phyloP scores from a whole-genome alignment of 2,888 invertebrate genomes.

The Thysanoteuthis rhombus region DNA sequence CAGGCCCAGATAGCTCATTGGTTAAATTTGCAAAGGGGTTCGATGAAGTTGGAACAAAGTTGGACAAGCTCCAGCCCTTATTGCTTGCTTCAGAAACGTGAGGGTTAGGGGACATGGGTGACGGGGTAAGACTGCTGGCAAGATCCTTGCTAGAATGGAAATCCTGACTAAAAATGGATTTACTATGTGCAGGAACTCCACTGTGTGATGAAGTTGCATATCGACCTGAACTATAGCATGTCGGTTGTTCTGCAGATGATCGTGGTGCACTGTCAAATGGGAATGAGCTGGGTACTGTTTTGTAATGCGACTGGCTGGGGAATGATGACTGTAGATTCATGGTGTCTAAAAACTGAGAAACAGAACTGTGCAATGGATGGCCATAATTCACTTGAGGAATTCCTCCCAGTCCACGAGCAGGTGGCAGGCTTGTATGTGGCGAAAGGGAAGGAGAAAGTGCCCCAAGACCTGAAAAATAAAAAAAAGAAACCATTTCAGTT shows the following conservation, averaged over 20 bases:
- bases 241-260: conserved; percentile 34
- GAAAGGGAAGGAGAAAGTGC: conserved; percentile 33
- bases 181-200: conserved; percentile 32
- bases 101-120: conserved; percentile 18
- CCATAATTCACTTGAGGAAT: conserved; percentile 48
- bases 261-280: conserved; percentile 44
- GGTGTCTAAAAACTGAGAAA: conserved; percentile 46
- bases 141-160: conserved; percentile 36
- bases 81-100: conserved; percentile 36
- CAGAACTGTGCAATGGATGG: conserved; percentile 45
- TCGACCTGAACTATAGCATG: conserved; percentile 32
- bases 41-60: conserved; percentile 44
- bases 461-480: conserved; percentile 33
- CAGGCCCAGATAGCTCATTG: conserved; percentile 37
- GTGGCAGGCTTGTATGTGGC: conserved; percentile 39
- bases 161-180: conserved; percentile 36
- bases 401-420: conserved; percentile 46
- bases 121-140: background rate
- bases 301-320: conserved; percentile 49
- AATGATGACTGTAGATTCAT: conserved; percentile 44
- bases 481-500: background rate
- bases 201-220: conserved; percentile 25
- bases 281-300: conserved; percentile 48
- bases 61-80: conserved; percentile 49
- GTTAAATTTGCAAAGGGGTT: conserved; percentile 40